These are phyloP conservation scores for Condylura cristata DNA, from an alignment of 2,113 vertebrate genomes.

Conservation along the genomic window DNA sequence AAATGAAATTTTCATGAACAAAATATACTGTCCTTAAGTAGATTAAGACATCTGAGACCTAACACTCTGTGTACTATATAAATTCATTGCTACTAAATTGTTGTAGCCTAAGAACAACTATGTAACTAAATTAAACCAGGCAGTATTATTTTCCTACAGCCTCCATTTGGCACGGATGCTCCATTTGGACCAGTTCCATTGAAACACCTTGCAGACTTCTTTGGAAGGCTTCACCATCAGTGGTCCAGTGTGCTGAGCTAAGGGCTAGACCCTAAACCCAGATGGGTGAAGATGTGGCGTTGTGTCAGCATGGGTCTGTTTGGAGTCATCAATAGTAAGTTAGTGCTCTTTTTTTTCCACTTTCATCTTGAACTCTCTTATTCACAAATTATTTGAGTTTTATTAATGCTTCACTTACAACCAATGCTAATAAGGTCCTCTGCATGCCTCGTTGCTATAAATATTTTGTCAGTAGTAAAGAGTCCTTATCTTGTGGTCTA, in stretches of 20 bases:
- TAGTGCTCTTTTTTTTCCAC: neutral
- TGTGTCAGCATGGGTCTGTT: neutral
- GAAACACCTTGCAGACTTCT: neutral
- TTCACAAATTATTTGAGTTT: neutral
- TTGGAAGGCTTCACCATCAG: neutral
- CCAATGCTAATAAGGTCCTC: neutral
- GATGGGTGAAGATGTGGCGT: neutral
- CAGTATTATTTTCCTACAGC: neutral
- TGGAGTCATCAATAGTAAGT: neutral
- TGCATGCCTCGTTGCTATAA: neutral
- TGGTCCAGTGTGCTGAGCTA: neutral
- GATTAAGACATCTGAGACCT: neutral
- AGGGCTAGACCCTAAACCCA: neutral
- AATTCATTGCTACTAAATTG: neutral
- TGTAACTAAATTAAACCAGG: neutral
- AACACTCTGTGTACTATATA: neutral
- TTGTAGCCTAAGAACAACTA: constrained; percentile 22
- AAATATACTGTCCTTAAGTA: neutral
- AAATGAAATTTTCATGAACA: neutral
- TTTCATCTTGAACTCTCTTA: neutral
- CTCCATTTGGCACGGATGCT: neutral
- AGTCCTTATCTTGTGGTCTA: neutral
- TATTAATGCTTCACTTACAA: neutral
- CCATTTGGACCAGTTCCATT: neutral
- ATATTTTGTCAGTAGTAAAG: neutral